These are phyloP conservation scores for Prinia subflava DNA, from an alignment of 2,113 vertebrate species.

Conservation along the genomic window DNA sequence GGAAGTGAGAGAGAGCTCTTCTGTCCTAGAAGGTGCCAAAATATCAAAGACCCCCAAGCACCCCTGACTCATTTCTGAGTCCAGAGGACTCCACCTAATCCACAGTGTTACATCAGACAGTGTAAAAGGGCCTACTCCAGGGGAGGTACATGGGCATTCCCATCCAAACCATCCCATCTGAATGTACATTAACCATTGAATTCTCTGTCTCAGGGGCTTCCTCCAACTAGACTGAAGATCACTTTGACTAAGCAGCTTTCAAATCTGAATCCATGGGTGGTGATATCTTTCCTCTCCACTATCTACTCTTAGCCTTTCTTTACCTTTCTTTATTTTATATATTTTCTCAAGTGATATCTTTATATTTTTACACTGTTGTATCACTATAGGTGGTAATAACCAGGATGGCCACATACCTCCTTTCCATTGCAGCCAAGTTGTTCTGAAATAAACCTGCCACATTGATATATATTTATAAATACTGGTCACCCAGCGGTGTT, in stretches of 20 bases:
- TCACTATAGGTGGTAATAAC: not conserved
- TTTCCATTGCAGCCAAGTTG: not conserved
- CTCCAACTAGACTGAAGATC: not conserved
- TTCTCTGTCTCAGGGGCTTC: not conserved
- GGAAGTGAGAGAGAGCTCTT: not conserved
- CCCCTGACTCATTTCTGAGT: not conserved
- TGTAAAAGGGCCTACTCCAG: not conserved
- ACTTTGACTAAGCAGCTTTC: not conserved
- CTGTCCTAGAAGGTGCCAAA: not conserved
- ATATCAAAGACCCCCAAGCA: not conserved
- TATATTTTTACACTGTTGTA: not conserved
- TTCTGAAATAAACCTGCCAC: not conserved
- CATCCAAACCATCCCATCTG: not conserved
- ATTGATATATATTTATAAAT: not conserved
- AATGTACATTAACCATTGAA: not conserved
- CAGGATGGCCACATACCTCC: not conserved
- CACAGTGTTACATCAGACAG: not conserved
- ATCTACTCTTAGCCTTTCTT: not conserved
- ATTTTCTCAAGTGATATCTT: not conserved
- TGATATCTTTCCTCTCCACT: not conserved
- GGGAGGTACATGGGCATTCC: not conserved
- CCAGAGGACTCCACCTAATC: not conserved
- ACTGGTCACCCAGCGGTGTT: not conserved
- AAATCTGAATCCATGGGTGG: not conserved
- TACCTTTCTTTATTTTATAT: not conserved